Percentiles rank a stretch among this genome's conserved stretches.
These are phyloP conservation scores for Tubulanus polymorphus DNA, from an alignment of 2,888 invertebrate species.

Conservation along the genomic window DNA sequence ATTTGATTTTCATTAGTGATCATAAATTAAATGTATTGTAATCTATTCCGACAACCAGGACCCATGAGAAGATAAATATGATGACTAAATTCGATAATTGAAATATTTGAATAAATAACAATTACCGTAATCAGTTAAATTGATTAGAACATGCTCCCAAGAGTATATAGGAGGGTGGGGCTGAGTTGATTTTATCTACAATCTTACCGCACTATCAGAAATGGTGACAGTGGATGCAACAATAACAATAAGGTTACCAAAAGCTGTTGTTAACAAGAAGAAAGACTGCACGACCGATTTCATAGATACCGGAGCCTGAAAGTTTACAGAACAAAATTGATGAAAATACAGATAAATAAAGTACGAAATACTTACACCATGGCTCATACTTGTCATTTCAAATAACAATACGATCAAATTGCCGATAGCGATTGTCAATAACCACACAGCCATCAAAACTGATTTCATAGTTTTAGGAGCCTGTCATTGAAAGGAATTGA, in stretches of 20 bases:
- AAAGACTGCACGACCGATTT: slow-evolving; percentile 88
- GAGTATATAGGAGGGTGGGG: no score
- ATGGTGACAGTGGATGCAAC: slow-evolving; percentile 63
- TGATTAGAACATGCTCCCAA: no score
- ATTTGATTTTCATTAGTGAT: no score
- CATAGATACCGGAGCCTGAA: slow-evolving; percentile 80
- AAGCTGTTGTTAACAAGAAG: slow-evolving; percentile 87
- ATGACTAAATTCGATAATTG: no score
- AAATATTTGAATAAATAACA: no score
- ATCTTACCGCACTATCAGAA: slow-evolving; percentile 64
- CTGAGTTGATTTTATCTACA: no score
- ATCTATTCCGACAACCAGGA: no score
- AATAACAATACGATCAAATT: slow-evolving; percentile 89
- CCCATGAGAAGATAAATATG: no score
- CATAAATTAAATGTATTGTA: no score
- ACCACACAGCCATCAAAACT: slow-evolving; percentile 85
- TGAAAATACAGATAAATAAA: not conserved
- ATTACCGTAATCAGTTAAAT: no score
- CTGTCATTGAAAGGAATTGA: no score
- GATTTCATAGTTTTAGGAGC: slow-evolving; percentile 93
- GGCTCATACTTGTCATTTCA: slow-evolving; percentile 53
- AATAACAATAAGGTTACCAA: slow-evolving; percentile 90
- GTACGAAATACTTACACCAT: slow-evolving; percentile 63
- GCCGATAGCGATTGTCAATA: slow-evolving; percentile 87
- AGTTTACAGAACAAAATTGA: no score